A percentile compares a stretch with the other conserved stretches of the same genome.
phyloP scores from a whole-genome alignment of 2,888 invertebrate species.

The Apodemia mormo region DNA sequence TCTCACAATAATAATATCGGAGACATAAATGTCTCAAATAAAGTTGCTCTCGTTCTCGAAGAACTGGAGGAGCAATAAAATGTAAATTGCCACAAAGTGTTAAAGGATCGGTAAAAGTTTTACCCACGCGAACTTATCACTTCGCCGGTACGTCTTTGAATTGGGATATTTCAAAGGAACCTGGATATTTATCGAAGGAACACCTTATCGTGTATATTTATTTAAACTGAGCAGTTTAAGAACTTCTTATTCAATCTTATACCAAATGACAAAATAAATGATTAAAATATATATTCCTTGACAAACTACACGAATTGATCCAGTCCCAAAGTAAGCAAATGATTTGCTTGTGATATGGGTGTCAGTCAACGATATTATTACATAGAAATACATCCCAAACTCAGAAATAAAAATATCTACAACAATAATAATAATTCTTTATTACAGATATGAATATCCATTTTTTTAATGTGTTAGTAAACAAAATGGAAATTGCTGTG shows the following conservation, averaged over 20 bases:
- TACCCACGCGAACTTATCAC: conserved; percentile 21
- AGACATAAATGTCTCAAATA: conserved; percentile 22
- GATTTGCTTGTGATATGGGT: no score
- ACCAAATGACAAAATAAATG: no score
- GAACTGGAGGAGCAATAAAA: conserved; percentile 25
- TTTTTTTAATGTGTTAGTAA: no score
- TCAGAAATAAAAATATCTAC: no score
- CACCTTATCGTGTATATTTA: not conserved
- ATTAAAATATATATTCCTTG: no score
- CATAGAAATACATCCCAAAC: no score
- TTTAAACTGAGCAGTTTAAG: not conserved
- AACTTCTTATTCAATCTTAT: not conserved
- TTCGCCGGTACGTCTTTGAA: conserved; percentile 21
- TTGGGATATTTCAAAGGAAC: conserved; percentile 25
- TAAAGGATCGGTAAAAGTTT: conserved; percentile 26
- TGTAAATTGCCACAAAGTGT: conserved; percentile 28
- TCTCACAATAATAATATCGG: conserved; percentile 4
- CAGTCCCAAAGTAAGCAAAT: no score
- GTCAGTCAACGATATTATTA: no score
- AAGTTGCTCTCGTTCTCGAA: conserved; percentile 18
- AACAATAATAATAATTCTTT: no score
- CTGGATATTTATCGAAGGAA: not conserved
- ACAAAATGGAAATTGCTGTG: no score
- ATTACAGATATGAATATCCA: no score
- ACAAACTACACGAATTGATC: no score